Conservation (phyloP, 1,140 invertebrate genomes). For the Maniola jurtina region DNA sequence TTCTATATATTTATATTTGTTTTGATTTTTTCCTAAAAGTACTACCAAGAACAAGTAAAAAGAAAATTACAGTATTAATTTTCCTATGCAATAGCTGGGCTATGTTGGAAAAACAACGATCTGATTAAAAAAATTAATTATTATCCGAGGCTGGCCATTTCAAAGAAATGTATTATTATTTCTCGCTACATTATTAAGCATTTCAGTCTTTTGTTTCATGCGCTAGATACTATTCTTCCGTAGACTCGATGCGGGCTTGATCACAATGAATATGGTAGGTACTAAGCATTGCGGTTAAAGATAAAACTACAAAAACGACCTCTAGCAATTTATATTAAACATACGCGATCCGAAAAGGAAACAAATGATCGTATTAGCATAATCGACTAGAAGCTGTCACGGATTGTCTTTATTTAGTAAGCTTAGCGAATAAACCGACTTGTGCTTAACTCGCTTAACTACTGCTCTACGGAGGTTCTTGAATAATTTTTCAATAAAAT, state of each 20-base stretch:
- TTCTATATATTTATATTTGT: background rate
- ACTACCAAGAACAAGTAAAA: too few species aligned
- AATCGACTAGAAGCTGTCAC: constrained; percentile 48
- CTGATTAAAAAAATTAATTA: too few species aligned
- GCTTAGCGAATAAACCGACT: constrained; percentile 44
- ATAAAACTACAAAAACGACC: constrained; percentile 34
- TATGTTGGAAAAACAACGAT: too few species aligned
- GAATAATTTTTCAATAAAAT: constrained; percentile 61
- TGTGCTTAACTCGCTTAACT: constrained; percentile 23
- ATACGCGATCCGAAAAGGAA: constrained; percentile 49
- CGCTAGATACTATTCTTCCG: constrained; percentile 25
- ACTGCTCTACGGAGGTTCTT: constrained; percentile 34
- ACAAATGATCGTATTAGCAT: constrained; percentile 63
- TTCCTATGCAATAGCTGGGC: too few species aligned
- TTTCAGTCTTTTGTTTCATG: too few species aligned
- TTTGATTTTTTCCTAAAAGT: too few species aligned
- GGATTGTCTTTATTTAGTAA: constrained; percentile 55
- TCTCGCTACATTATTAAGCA: background rate
- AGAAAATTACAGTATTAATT: too few species aligned
- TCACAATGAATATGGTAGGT: constrained; percentile 16
- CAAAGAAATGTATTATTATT: background rate
- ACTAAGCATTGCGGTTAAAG: constrained; percentile 15
- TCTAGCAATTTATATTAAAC: constrained; percentile 40
- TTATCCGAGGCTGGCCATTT: background rate
- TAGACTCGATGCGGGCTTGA: constrained; percentile 27